Base-by-base conservation (phyloP, 2,888 invertebrate genomes). In the Orchesella flavescens region DNA sequence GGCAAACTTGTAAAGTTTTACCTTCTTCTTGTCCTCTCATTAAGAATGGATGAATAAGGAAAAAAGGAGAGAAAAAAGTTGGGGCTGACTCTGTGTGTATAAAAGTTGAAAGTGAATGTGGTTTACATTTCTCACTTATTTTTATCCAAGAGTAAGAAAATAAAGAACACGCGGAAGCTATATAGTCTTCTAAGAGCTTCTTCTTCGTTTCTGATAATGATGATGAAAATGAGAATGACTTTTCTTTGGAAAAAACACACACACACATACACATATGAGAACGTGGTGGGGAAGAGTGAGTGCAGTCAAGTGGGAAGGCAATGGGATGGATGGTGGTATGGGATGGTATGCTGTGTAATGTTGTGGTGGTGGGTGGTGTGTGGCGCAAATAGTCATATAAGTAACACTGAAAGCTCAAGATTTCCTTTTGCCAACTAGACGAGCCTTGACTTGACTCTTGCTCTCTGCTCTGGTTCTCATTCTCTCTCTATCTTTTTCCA, bases 401-500 rank as follows among this genome's bases (percentile, higher is more conserved):
- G 34, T 34, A 34, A 34, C 34, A 7, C 34, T 4, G 34, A n/a
- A n/a, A 34, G 34, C 34, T 34, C 34, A 34, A 34, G 34, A 34
- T 34, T 34, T 34, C 7, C n/a, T n/a, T n/a, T n/a, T n/a, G n/a
- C n/a, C 34, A 34, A 34, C 3, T 7, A 34, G 34, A 34, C 34
- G 34, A 34, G 34, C 34, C 34, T 34, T 34, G 34, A 34, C 3
- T 34, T 34, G 34, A 34, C 34, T 17, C 10, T 10, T 15, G 17
- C 53, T 53, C 53, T 46, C 46, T 9, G 46, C 46, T 46, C 9
- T 46, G 46, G 46, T 13, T 13, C n/a, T n/a, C n/a, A n/a, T n/a
- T n/a, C n/a, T 46, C 13, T 10, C 10, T 53, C 78, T 79, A 79
- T 79, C 79, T 79, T 34, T 34, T 79, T 79, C 79, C 79, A 79